Evolutionary conservation across 2,797 vertebrate genomes (phyloP).

Genomic region (Eulemur rubriventer): DNA sequence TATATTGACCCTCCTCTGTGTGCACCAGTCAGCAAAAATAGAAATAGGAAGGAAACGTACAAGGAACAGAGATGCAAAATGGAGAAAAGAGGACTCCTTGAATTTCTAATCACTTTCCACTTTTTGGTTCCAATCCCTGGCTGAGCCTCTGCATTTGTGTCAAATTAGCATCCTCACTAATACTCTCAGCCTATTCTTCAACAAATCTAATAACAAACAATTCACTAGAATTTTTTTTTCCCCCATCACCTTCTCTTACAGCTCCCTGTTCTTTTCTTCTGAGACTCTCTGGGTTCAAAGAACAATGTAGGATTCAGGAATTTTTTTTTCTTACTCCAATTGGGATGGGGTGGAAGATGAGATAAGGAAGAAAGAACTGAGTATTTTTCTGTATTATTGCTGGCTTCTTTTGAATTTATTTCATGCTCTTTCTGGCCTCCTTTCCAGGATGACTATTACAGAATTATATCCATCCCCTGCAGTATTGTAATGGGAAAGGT

Average conservation of each 20-base stretch:
- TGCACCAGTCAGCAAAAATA: neutral
- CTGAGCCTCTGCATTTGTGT: neutral
- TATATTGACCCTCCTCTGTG: neutral
- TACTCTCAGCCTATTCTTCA: neutral
- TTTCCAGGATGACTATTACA: neutral
- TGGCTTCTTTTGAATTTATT: constrained; percentile 31
- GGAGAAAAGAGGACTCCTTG: neutral
- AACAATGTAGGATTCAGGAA: neutral
- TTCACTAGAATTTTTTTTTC: neutral
- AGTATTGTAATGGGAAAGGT: neutral
- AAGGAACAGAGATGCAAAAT: neutral
- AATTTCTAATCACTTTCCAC: neutral
- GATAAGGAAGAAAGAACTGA: neutral
- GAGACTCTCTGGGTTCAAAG: neutral
- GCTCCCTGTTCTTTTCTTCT: neutral
- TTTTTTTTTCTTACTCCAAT: neutral
- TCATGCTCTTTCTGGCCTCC: neutral
- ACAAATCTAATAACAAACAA: neutral
- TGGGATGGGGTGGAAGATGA: neutral
- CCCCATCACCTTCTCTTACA: neutral
- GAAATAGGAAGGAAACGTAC: neutral
- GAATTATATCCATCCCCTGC: neutral
- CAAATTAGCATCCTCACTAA: neutral
- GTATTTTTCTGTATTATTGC: neutral
- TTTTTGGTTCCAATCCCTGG: neutral